Conservation (phyloP, 2,797 vertebrate species). For the Lepidocolaptes lacrymiger region DNA sequence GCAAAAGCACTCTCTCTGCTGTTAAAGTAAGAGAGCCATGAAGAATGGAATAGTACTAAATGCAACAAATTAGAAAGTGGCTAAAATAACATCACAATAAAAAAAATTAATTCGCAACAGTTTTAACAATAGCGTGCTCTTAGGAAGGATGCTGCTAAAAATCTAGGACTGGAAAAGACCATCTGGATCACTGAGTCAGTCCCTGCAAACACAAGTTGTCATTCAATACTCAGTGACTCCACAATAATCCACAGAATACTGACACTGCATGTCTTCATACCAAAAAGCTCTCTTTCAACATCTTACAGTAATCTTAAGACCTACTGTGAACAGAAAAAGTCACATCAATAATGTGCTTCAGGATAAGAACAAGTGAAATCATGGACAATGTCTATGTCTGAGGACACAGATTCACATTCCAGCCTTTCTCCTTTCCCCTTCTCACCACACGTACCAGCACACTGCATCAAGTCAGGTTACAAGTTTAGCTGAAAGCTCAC, state of each 20-base stretch:
- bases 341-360: not conserved
- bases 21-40: not conserved
- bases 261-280: not conserved
- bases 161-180: not conserved
- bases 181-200: not conserved
- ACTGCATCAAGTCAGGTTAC: not conserved
- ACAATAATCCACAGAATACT: not conserved
- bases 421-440: not conserved
- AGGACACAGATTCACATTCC: not conserved
- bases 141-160: not conserved
- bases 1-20: not conserved
- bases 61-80: not conserved
- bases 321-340: not conserved
- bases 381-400: not conserved
- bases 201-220: not conserved
- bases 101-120: not conserved
- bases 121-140: not conserved
- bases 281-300: constrained; percentile 12
- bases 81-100: not conserved
- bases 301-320: constrained; percentile 27
- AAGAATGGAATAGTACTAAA: not conserved
- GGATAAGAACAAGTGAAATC: not conserved
- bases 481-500: not conserved
- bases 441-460: not conserved
- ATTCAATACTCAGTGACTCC: not conserved